Evolutionary conservation across 2,113 vertebrate genomes (phyloP), one percentile per base, ranked within the genome.

Genomic region (Paramormyrops kingsleyae): DNA sequence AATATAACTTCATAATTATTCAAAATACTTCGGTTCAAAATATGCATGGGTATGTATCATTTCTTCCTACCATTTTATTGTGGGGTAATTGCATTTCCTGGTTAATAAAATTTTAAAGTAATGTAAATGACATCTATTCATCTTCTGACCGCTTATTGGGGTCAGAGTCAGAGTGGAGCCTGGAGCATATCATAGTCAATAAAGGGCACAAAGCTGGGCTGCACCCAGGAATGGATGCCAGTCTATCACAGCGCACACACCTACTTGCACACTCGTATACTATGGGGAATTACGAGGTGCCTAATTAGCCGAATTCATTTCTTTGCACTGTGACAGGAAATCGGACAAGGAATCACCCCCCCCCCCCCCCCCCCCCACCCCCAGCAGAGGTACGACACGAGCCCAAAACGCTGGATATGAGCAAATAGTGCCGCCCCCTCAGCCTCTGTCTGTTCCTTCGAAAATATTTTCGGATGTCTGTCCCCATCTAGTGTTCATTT

Each of bases 401-500:
- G 7, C 24, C 59, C 7, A 27, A n/a, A 62, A n/a, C n/a, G 62
- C 62, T 13, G 27, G 62, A 31, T n/a, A 9, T 27, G 62, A 83
- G 35, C 39, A 19, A 83, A 42, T 5, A n/a, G 4, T 42, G 13
- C 24, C 13, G 31, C 13, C 17, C 19, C 17, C 77, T 42, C 35
- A 83, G 7, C 31, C 5, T 44, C 39, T 83, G 35, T 46, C 27
- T 35, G n/a, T 15, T 15, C 7, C 47, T 86, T 7, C 5, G 5
- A 87, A 88, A 56, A 74, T 15, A 89, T 89, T 27, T n/a, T 44
- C 89, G 91, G 91, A 93, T 88, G 56, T 92, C 91, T 59, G 94
- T 94, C 94, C 91, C 95, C 95, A 95, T 94, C 95, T 95, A 91
- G 94, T 95, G 96, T 93, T 89, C 70, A 86, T 39, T 50, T 52